Percentiles rank a stretch among this genome's conserved stretches.
These are phyloP conservation scores for Spodoptera exigua DNA, from an alignment of 2,888 invertebrate species.

Conservation along the genomic window DNA sequence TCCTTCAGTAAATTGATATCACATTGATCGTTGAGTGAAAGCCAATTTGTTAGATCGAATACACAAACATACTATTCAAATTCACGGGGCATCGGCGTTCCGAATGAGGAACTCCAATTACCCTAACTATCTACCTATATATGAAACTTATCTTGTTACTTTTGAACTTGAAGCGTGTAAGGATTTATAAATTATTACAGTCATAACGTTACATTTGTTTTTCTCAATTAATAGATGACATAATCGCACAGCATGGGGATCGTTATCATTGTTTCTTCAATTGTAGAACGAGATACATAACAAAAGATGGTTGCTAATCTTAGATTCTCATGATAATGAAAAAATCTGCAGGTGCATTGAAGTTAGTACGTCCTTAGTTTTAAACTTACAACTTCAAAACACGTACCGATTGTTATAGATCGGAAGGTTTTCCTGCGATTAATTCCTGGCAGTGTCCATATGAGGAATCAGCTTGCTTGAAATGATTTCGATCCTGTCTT, in stretches of 20 bases:
- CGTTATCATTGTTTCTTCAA: neutral
- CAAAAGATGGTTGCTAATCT: too few relatives aligned
- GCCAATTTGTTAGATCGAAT: slow-evolving; percentile 3
- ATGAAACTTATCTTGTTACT: too few relatives aligned
- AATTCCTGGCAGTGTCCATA: slow-evolving; percentile 3
- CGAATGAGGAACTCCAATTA: too few relatives aligned
- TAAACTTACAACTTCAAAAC: slow-evolving; percentile 32
- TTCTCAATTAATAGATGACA: too few relatives aligned
- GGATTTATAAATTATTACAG: too few relatives aligned
- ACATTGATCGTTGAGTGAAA: slow-evolving; percentile 11
- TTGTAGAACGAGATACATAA: slow-evolving; percentile 3
- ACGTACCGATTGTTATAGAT: slow-evolving; percentile 17
- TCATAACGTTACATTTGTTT: too few relatives aligned
- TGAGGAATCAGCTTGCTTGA: slow-evolving; percentile 1
- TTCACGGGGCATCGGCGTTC: too few relatives aligned
- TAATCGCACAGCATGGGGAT: too few relatives aligned
- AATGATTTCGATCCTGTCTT: slow-evolving; percentile 15
- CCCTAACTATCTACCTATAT: too few relatives aligned
- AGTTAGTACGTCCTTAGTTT: neutral
- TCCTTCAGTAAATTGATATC: slow-evolving; percentile 9
- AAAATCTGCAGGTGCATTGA: slow-evolving; percentile 10
- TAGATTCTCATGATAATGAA: neutral
- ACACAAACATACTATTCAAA: neutral
- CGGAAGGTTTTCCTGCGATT: slow-evolving; percentile 19
- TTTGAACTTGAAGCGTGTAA: too few relatives aligned